Base-by-base conservation (phyloP, 2,888 invertebrate species). In the Lasioglossum figueresi region DNA sequence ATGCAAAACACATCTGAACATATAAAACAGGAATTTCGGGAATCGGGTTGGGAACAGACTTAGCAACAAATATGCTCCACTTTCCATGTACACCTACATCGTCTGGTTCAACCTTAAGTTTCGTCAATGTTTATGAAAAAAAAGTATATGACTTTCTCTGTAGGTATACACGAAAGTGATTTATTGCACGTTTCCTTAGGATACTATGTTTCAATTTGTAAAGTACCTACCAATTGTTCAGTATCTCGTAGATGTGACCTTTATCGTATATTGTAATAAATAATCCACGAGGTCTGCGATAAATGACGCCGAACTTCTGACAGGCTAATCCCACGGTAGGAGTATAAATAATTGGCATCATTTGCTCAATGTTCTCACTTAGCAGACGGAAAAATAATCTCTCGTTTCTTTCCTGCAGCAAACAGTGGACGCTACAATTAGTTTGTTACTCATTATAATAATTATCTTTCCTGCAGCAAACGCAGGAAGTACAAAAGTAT, bases 331-430 rank as follows among this genome's bases (percentile, higher is more conserved):
- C 99, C 31, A 99, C 99, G 0, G 99, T 99, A 0, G 99, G 99
- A 0, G 99, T 99, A 95, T 99, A 99, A 31, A 99, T 98, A 92
- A 99, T 98, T 0, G 99, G 99, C 97, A 99, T 98, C 95, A 99
- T 97, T 93, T 97, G 97, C 95, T 99, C 98, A 85, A 99, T 97
- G 95, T 99, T 98, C 95, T 99, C 98, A 86, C 97, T 97, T 73
- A 99, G 95, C 74, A 99, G 97, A 87, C 98, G 97, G 96, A 99
- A 99, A 96, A 99, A 99, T 89, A 99, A 96, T 93, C 98, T 97
- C 95, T 99, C 99, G 95, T 99, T 99, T 94, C 99, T 97, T 95
- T 99, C 99, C 97, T 98, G 95, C 90, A 95, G 95, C 14, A 76
- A 56, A 68, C 0, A 75, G 34, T 10, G 10, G 12, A 8, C 27